Evolutionary conservation across 2,797 vertebrate genomes (phyloP).

Genomic region (Mareca strepera): DNA sequence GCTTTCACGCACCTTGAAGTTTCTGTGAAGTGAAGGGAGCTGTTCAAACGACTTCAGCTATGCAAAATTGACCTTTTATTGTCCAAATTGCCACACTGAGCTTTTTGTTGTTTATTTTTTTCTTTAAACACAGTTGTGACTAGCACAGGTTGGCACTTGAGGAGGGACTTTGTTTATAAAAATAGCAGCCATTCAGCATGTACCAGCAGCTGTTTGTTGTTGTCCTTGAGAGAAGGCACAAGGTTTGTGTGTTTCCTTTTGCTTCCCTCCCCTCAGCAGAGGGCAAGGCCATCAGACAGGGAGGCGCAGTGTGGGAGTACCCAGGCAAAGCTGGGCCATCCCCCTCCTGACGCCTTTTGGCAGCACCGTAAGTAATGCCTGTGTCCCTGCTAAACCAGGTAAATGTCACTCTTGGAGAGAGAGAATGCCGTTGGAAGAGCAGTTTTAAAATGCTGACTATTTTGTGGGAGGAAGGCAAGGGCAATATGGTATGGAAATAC

Average conservation of each 20-base stretch:
- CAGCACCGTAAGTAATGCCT: neutral
- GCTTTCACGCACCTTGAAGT: fast-evolving
- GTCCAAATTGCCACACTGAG: neutral
- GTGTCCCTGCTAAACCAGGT: neutral
- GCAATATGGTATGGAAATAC: neutral
- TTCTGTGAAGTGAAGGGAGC: neutral
- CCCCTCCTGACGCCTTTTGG: fast-evolving
- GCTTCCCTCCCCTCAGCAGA: fast-evolving
- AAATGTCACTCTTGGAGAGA: neutral
- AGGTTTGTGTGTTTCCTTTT: neutral
- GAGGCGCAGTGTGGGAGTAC: neutral
- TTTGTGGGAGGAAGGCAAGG: neutral
- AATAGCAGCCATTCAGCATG: neutral
- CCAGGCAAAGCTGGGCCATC: neutral
- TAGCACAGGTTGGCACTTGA: neutral
- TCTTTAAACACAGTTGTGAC: neutral
- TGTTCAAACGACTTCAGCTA: neutral
- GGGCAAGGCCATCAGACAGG: neutral
- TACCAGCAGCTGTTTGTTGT: neutral
- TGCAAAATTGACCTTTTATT: neutral
- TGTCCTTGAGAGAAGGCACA: neutral
- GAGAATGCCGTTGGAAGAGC: neutral
- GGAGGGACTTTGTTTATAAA: neutral
- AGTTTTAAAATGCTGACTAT: neutral
- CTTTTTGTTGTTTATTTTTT: neutral